phyloP scores from a whole-genome alignment of 1,140 invertebrate species.

The Drosophila sp. region DNA sequence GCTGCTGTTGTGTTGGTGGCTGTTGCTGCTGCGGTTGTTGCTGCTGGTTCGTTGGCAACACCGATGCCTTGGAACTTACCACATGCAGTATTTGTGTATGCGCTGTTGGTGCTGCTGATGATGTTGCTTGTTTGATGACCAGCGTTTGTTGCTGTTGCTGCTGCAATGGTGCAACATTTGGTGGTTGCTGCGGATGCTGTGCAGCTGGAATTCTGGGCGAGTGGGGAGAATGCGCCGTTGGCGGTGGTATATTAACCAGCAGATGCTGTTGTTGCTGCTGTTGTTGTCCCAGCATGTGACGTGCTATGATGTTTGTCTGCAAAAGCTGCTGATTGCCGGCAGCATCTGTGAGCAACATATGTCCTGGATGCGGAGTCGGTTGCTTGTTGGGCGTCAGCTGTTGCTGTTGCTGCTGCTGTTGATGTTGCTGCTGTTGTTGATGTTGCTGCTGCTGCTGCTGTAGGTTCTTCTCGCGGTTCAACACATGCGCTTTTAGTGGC shows the following conservation, averaged over 20 bases:
- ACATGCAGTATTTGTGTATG: conserved; percentile 75
- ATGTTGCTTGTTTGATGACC: conserved; percentile 74
- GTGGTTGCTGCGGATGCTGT: conserved; percentile 40
- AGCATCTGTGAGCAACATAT: conserved; percentile 69
- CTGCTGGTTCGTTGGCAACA: conserved; percentile 58
- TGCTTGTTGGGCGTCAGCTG: conserved; percentile 57
- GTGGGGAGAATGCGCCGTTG: conserved; percentile 67
- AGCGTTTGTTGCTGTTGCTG: conserved; percentile 68
- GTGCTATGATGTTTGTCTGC: conserved; percentile 69
- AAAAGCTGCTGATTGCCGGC: conserved; percentile 60
- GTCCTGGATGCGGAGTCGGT: conserved; percentile 51
- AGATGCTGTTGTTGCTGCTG: conserved; percentile 65
- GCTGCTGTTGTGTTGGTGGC: conserved; percentile 37
- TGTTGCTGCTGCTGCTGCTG: conserved; percentile 66
- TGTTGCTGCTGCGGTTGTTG: conserved; percentile 48
- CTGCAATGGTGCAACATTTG: conserved; percentile 30
- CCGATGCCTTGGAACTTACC: conserved; percentile 77
- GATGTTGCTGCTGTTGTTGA: conserved; percentile 47
- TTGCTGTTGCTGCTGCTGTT: conserved; percentile 38
- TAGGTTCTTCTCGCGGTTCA: conserved; percentile 77
- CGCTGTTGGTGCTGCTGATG: conserved; percentile 37
- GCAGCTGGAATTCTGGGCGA: conserved; percentile 56
- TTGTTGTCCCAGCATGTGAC: conserved; percentile 58
- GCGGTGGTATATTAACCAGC: conserved; percentile 74
- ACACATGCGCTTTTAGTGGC: conserved; percentile 76